Conservation (phyloP, 2,888 invertebrate genomes). For the Trissolcus japonicus region DNA sequence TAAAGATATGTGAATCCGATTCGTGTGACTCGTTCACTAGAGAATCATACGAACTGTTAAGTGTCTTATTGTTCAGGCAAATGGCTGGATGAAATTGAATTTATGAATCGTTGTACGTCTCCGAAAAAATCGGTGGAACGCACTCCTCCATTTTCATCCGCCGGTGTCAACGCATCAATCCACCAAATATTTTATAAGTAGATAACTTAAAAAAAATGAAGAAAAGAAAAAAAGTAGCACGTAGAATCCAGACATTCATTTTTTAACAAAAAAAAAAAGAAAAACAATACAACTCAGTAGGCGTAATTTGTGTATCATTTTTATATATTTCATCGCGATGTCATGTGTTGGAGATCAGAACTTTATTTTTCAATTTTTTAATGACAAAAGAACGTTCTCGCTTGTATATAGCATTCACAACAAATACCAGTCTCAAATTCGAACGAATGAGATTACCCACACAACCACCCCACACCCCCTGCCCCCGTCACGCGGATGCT, state of each 20-base stretch:
- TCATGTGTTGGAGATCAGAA: background rate
- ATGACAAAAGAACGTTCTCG: background rate
- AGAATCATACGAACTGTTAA: constrained; percentile 72
- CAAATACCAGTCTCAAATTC: too few relatives aligned
- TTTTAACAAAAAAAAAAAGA: background rate
- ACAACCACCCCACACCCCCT: too few relatives aligned
- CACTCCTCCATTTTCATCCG: constrained; percentile 6
- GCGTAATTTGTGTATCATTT: constrained; percentile 24
- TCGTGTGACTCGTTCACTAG: constrained; percentile 59
- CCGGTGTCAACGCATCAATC: constrained; percentile 15
- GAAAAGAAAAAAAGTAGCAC: background rate
- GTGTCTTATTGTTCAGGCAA: constrained; percentile 75
- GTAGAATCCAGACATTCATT: constrained; percentile 1
- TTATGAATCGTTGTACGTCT: constrained; percentile 29
- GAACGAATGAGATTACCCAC: too few relatives aligned
- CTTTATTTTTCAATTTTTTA: constrained; percentile 22
- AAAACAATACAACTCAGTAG: too few relatives aligned
- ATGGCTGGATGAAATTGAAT: constrained; percentile 68
- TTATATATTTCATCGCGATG: constrained; percentile 16
- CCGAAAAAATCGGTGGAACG: constrained; percentile 25
- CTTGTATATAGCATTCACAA: constrained; percentile 20
- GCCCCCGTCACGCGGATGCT: too few relatives aligned
- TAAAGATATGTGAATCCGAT: constrained; percentile 54
- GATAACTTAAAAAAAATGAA: constrained; percentile 15
- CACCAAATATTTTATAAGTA: constrained; percentile 29